Evolutionary conservation across 2,888 invertebrate genomes (phyloP).

Genomic region (Heliconius hortense): DNA sequence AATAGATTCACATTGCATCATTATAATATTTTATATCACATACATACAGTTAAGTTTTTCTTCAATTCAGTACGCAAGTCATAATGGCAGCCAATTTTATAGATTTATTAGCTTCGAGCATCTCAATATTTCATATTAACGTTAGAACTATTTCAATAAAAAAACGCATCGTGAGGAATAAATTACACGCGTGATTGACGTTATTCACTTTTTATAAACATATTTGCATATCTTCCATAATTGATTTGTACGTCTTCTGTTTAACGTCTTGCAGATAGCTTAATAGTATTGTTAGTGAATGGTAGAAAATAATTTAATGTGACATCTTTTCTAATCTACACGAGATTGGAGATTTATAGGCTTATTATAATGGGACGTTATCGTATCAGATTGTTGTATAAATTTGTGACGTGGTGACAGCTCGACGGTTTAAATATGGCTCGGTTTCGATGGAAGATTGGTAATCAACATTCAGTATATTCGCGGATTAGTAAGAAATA

Average conservation of each 20-base stretch:
- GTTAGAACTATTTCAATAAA: not conserved
- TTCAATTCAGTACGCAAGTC: not conserved
- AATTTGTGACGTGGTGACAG: not conserved
- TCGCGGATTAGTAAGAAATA: not conserved
- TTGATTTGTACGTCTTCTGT: conserved; percentile 16
- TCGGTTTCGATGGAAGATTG: not conserved
- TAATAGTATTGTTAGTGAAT: conserved; percentile 8
- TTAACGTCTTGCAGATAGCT: not conserved
- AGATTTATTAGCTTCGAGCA: not conserved
- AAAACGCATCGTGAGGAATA: not conserved
- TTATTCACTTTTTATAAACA: conserved; percentile 14
- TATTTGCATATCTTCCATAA: conserved; percentile 25
- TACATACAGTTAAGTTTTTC: not conserved
- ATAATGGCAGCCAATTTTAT: not conserved
- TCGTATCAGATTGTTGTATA: not conserved
- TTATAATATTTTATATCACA: not conserved
- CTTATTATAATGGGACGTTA: not conserved
- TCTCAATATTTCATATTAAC: conserved; percentile 8
- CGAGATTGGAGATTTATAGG: not conserved
- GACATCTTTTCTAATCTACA: conserved; percentile 12
- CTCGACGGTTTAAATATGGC: not conserved
- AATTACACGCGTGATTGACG: conserved; percentile 29
- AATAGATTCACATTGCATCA: not conserved
- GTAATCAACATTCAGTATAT: not conserved
- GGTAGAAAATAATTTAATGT: conserved; percentile 10